A percentile compares a stretch with the other conserved stretches of the same genome.
Conservation (phyloP, 1,140 invertebrate species). For the Hycleus cichorii region DNA sequence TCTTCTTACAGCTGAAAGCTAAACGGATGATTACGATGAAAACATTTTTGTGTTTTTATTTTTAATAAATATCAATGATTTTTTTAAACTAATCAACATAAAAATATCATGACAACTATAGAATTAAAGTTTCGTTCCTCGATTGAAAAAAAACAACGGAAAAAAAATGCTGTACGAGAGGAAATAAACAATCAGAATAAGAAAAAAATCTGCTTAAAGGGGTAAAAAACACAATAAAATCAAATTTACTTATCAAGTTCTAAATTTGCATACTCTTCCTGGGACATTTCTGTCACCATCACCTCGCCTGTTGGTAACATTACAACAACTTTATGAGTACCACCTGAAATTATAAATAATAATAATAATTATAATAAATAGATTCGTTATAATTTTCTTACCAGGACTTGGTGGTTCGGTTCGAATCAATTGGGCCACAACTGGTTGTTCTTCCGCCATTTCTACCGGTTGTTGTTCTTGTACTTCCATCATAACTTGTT, state of each 20-base stretch:
- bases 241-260: conserved; percentile 53
- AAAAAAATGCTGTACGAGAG: too few species aligned
- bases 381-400: conserved; percentile 38
- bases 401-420: conserved; percentile 71
- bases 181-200: too few species aligned
- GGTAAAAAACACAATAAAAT: conserved; percentile 2
- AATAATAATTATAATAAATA: conserved; percentile 3
- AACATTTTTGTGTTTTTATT: too few species aligned
- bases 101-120: too few species aligned
- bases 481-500: conserved; percentile 6
- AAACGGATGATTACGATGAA: too few species aligned
- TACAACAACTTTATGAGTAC: conserved; percentile 69
- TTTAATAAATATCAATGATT: too few species aligned
- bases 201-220: too few species aligned
- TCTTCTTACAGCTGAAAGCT: too few species aligned
- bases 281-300: conserved; percentile 77
- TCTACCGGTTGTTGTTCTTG: conserved; percentile 7
- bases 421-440: conserved; percentile 75
- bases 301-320: conserved; percentile 72
- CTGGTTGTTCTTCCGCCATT: conserved; percentile 45
- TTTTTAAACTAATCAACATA: too few species aligned
- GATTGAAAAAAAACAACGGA: too few species aligned
- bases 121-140: too few species aligned
- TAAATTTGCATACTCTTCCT: conserved; percentile 69
- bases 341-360: conserved; percentile 47